Percentiles rank a stretch among this genome's conserved stretches.
Conservation (phyloP, 2,797 vertebrate genomes). For the Sebastes baramenuke region DNA sequence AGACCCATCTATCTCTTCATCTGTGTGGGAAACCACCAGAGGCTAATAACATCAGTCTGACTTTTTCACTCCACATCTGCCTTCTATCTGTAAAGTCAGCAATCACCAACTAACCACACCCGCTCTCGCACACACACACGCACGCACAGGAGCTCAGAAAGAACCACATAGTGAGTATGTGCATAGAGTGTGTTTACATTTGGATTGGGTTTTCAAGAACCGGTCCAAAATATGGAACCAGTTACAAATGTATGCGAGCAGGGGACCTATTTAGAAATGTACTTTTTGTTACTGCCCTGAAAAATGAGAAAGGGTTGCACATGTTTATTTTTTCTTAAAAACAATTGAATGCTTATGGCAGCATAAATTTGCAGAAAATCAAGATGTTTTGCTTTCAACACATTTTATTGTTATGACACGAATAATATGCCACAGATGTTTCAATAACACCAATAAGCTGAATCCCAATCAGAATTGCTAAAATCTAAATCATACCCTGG, state of each 20-base stretch:
- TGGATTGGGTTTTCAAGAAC: background rate
- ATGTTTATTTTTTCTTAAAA: background rate
- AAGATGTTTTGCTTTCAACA: background rate
- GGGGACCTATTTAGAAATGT: background rate
- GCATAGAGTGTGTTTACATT: background rate
- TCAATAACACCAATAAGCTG: background rate
- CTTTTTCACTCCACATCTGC: conserved; percentile 44
- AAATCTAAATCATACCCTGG: background rate
- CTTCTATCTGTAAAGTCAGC: conserved; percentile 47
- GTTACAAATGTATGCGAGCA: background rate
- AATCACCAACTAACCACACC: conserved; percentile 29
- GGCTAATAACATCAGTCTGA: conserved; percentile 36
- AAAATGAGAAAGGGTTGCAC: background rate
- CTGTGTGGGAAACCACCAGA: conserved; percentile 33
- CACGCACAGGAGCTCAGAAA: background rate
- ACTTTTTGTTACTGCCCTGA: background rate
- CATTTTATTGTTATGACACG: background rate
- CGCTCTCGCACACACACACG: background rate
- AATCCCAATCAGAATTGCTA: background rate
- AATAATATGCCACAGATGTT: background rate
- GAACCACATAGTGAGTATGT: background rate
- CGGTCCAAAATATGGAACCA: background rate
- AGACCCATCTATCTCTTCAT: conserved; percentile 33
- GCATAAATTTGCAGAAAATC: background rate
- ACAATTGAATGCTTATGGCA: background rate